phyloP scores from a whole-genome alignment of 2,888 invertebrate species.

The Apamea crenata region DNA sequence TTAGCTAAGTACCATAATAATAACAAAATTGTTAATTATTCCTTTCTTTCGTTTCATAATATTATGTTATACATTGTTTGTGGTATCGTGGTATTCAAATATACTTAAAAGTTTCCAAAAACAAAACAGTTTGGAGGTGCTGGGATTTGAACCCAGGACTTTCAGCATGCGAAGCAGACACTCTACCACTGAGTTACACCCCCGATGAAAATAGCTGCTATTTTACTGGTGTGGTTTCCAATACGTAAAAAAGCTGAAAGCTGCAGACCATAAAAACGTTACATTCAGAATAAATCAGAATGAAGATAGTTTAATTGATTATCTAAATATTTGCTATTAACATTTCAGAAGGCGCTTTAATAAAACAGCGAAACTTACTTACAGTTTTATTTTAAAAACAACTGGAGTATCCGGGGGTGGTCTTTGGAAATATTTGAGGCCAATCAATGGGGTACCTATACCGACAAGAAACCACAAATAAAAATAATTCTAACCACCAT shows the following conservation, averaged over 20 bases:
- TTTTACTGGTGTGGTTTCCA: background rate
- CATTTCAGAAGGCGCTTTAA: conserved; percentile 37
- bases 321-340: conserved; percentile 47
- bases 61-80: too few species aligned
- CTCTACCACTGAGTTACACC: conserved; percentile 70
- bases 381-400: background rate
- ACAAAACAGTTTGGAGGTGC: conserved; percentile 85
- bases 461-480: background rate
- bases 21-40: too few species aligned
- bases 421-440: background rate
- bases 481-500: conserved; percentile 1
- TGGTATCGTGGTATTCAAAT: too few species aligned
- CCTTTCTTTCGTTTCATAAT: background rate
- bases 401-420: too few species aligned
- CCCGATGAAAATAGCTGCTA: conserved; percentile 66
- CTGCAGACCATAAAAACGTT: too few species aligned
- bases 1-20: too few species aligned
- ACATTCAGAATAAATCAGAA: background rate
- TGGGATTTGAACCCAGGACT: conserved; percentile 92
- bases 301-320: conserved; percentile 37
- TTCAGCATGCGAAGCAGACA: conserved; percentile 92
- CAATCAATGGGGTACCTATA: background rate
- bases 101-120: conserved; percentile 13
- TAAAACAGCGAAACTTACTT: background rate
- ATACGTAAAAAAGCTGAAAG: background rate